A percentile compares a stretch with the other conserved stretches of the same genome.
Conservation (phyloP, 2,113 vertebrate species). For the Sebastes fasciatus region DNA sequence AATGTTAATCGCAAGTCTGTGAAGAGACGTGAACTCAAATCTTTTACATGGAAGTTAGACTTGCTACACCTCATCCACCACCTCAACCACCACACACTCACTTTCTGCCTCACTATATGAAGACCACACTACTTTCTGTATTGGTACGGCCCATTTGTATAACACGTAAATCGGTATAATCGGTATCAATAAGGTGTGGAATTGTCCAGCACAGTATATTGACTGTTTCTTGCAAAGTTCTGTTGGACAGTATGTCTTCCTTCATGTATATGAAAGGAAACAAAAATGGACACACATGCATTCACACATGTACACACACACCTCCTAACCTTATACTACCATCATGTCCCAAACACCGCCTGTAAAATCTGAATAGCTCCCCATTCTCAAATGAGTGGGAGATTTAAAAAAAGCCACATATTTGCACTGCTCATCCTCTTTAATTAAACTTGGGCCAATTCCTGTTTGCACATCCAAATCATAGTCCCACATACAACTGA, state of each 20-base stretch:
- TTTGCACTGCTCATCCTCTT: constrained; percentile 75
- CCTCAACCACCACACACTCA: no score
- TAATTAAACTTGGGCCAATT: constrained; percentile 75
- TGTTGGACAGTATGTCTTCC: background rate
- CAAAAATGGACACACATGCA: no score
- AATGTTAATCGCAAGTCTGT: background rate
- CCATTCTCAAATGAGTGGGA: constrained; percentile 55
- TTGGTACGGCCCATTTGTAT: background rate
- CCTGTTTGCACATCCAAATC: constrained; percentile 72
- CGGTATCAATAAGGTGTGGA: background rate
- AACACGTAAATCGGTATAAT: background rate
- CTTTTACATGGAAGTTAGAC: no score
- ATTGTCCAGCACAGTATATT: background rate
- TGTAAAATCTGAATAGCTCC: constrained; percentile 22
- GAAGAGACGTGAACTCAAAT: no score
- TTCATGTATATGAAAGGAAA: no score
- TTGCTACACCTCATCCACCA: no score
- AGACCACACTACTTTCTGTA: no score
- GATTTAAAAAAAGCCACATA: constrained; percentile 53
- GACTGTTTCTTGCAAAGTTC: no score
- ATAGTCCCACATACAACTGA: constrained; percentile 38
- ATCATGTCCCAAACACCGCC: background rate
- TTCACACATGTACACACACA: background rate
- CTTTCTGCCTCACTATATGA: no score
- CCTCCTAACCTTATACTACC: background rate